Evolutionary conservation across 2,113 vertebrate genomes (phyloP), one percentile per base, ranked within the genome.

Genomic region (Lethenteron reissneri): DNA sequence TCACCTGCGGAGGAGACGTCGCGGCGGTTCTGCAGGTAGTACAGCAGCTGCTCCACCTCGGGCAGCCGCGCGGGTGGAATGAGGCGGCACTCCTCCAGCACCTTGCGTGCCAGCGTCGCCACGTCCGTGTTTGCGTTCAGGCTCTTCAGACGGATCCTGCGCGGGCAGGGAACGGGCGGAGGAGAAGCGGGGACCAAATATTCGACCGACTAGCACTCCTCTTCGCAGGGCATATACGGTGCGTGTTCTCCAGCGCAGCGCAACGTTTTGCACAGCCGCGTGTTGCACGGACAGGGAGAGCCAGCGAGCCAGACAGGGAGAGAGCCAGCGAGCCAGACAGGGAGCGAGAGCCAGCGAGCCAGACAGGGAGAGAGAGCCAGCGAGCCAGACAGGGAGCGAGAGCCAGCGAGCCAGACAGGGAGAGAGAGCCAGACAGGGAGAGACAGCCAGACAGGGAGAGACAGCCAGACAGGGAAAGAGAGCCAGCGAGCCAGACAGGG

Each of bases 11-110:
- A 73, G 1, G 82, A 70, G 19, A 76, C 75, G 70, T 87, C 84
- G 56, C 87, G 88, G 76, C 92, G 86, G 75, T 92, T 96, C 81
- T 94, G 92, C 9, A 97, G 78, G 57, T 95, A 97, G 74, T 86
- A 95, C 12, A 97, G 81, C 12, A 96, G 82, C 76, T 95, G 92
- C 74, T 97, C 90, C 71, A 97, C 92, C 64, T 97, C 88, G 1
- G 80, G 81, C 58, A 96, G 78, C 75, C 86, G 90, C 58, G 89
- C 90, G 2, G 86, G 78, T 71, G 88, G 88, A 76, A 97, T 94
- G 70, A 95, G 87, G 70, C 87, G 90, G 78, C 92, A 96, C 76
- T 97, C 92, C 72, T 97, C 92, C 74, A 97, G 85, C 73, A 97
- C 90, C 74, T 96, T 97, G 59, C 84, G 83, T 69, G 92, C 88